Conservation (phyloP, 2,113 vertebrate genomes). For the Dasyurus viverrinus region DNA sequence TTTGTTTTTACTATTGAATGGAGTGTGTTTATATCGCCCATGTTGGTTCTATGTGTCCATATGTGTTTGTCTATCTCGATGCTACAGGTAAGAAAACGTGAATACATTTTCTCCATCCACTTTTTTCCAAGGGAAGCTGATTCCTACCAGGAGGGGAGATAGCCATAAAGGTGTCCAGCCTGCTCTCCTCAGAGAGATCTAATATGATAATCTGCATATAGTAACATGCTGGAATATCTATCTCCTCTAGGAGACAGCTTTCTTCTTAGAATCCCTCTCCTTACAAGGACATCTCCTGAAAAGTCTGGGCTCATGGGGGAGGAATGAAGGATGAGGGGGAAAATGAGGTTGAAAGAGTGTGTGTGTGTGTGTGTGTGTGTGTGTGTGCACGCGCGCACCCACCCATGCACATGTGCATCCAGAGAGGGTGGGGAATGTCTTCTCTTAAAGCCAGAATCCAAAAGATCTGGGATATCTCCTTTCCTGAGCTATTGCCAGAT, state of each 20-base stretch:
- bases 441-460: too few species aligned
- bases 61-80: not conserved
- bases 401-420: too few species aligned
- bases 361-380: too few species aligned
- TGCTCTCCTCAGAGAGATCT: not conserved
- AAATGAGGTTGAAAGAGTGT: too few species aligned
- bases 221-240: not conserved
- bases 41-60: not conserved
- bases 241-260: too few species aligned
- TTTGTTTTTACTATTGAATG: not conserved
- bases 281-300: not conserved
- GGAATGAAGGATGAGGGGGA: too few species aligned
- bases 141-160: not conserved
- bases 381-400: too few species aligned
- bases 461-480: not conserved
- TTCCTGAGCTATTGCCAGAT: too few species aligned
- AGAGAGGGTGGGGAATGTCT: too few species aligned
- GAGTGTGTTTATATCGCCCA: not conserved
- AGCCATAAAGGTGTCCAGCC: not conserved
- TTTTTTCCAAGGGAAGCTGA: not conserved
- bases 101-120: not conserved
- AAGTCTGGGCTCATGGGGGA: not conserved
- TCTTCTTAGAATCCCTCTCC: not conserved
- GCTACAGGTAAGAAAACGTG: not conserved
- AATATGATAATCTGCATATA: not conserved